Percentiles rank a stretch among this genome's conserved stretches.
These are phyloP conservation scores for Noctua janthina DNA, from an alignment of 2,888 invertebrate genomes.

Conservation along the genomic window DNA sequence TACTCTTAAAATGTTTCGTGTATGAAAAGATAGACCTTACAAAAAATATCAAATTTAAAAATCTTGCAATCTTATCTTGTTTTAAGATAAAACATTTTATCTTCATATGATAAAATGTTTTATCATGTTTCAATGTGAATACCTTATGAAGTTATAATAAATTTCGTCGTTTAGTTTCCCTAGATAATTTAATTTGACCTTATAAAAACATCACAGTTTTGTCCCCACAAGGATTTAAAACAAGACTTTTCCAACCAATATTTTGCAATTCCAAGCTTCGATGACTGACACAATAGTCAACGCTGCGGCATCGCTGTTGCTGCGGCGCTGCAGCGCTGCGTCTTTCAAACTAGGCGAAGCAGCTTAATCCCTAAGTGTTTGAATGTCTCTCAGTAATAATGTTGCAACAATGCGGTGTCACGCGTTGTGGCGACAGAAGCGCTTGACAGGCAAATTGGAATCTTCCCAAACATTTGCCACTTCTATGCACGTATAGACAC, in stretches of 20 bases:
- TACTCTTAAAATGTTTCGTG: no score
- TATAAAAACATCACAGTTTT: neutral
- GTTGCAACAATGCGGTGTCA: constrained; percentile 24
- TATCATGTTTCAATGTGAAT: neutral
- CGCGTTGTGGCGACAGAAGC: constrained; percentile 35
- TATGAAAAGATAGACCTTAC: no score
- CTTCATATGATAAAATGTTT: no score
- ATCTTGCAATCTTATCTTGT: no score
- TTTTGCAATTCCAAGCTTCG: constrained; percentile 1
- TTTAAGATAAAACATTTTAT: no score
- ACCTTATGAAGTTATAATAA: neutral
- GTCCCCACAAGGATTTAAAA: neutral
- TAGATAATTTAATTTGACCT: neutral
- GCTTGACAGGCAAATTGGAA: constrained; percentile 54
- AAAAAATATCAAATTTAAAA: no score
- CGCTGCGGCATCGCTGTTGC: neutral
- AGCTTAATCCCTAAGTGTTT: constrained; percentile 41
- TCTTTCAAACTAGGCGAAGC: constrained; percentile 9
- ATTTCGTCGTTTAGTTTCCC: neutral
- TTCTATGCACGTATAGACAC: constrained; percentile 8
- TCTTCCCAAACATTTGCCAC: constrained; percentile 35
- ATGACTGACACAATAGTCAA: neutral
- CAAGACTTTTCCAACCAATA: neutral
- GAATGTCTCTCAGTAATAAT: constrained; percentile 33
- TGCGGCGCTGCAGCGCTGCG: constrained; percentile 26